Percentiles rank a stretch among this genome's conserved stretches.
Evolutionary conservation across 1,140 invertebrate species (phyloP).

Genomic region (Drosophila dunni): DNA sequence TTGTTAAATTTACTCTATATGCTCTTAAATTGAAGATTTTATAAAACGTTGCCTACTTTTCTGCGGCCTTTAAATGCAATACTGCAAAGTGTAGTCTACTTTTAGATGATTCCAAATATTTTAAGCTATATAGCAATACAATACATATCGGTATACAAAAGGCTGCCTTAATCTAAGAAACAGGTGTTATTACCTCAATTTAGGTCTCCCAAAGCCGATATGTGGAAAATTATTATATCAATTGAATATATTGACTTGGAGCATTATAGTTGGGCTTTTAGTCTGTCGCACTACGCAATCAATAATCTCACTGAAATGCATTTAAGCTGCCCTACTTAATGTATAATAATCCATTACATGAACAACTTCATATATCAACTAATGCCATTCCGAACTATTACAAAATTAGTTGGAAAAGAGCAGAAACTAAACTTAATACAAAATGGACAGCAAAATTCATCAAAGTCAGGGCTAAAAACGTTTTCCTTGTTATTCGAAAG

Average conservation of each 20-base stretch:
- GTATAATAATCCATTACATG: background rate
- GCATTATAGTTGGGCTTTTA: too few species aligned
- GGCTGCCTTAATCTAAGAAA: too few species aligned
- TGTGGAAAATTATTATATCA: too few species aligned
- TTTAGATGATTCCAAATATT: background rate
- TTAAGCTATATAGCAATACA: too few species aligned
- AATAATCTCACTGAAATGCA: background rate
- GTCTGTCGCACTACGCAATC: too few species aligned
- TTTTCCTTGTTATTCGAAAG: conserved; percentile 45
- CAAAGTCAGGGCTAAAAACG: conserved; percentile 36
- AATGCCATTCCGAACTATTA: background rate
- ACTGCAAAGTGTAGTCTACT: background rate
- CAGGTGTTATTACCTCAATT: too few species aligned
- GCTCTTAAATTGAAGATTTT: background rate
- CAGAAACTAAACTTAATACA: background rate
- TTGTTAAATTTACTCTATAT: too few species aligned
- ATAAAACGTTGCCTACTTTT: conserved; percentile 3
- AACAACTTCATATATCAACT: conserved; percentile 1
- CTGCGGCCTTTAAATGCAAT: background rate
- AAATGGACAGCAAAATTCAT: conserved; percentile 29
- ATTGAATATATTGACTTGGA: too few species aligned
- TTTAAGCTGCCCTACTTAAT: background rate
- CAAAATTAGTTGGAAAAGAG: conserved; percentile 11
- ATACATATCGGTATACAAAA: too few species aligned
- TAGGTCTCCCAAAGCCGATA: too few species aligned